A percentile compares a stretch with the other conserved stretches of the same genome.
phyloP scores from a whole-genome alignment of 1,140 invertebrate genomes.

The Drosophila grimshawi region DNA sequence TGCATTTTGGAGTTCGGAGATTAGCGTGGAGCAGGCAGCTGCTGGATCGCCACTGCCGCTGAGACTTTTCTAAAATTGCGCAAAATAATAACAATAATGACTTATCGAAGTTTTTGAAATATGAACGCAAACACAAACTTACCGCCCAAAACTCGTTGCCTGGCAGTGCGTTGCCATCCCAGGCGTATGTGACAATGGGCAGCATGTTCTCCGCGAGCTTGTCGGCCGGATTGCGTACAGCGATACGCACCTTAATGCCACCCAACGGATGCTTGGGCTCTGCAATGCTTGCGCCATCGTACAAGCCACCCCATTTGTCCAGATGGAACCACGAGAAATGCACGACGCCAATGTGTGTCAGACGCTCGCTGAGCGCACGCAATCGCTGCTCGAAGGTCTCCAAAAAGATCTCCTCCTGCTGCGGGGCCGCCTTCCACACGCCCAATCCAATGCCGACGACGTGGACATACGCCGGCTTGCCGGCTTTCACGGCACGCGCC shows the following conservation, averaged over 20 bases:
- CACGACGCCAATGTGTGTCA: conserved; percentile 68
- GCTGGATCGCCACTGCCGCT: conserved; percentile 86
- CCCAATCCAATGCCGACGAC: conserved; percentile 75
- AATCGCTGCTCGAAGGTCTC: conserved; percentile 72
- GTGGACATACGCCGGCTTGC: conserved; percentile 72
- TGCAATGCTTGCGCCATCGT: conserved; percentile 51
- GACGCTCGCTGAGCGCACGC: conserved; percentile 40
- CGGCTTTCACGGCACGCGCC: conserved; percentile 24
- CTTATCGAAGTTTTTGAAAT: background rate
- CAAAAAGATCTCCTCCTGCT: conserved; percentile 71
- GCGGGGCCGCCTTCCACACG: conserved; percentile 50
- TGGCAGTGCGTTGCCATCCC: conserved; percentile 89
- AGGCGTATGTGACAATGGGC: conserved; percentile 87
- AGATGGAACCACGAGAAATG: conserved; percentile 80
- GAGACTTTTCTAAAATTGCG: conserved; percentile 19
- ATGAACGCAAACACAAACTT: background rate
- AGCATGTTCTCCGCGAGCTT: conserved; percentile 75
- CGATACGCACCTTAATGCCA: conserved; percentile 62
- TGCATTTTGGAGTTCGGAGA: conserved; percentile 86
- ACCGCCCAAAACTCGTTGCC: conserved; percentile 87
- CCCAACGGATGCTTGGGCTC: conserved; percentile 49
- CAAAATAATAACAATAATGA: background rate
- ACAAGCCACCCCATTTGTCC: conserved; percentile 28
- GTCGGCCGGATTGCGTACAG: conserved; percentile 61
- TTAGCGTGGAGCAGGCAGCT: conserved; percentile 86